phyloP scores from a whole-genome alignment of 2,113 vertebrate genomes.

The Meleagris gallopavo region DNA sequence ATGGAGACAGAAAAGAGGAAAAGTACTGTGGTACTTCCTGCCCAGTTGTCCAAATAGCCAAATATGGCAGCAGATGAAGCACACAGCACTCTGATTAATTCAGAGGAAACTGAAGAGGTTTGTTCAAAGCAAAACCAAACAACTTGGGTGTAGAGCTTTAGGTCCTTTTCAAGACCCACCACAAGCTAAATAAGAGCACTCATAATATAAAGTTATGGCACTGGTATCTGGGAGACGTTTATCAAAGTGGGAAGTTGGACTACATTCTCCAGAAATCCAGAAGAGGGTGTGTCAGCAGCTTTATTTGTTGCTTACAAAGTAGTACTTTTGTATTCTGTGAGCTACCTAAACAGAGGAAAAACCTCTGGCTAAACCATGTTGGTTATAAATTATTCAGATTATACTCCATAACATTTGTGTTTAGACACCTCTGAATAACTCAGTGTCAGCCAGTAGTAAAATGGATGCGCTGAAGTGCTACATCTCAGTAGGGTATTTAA shows the following conservation, averaged over 20 bases:
- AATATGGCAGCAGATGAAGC: rapidly evolving
- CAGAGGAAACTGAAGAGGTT: not conserved
- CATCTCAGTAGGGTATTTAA: not conserved
- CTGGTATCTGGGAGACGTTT: not conserved
- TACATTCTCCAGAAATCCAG: not conserved
- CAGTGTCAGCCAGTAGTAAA: not conserved
- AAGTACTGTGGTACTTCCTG: not conserved
- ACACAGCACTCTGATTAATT: not conserved
- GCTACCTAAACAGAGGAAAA: not conserved
- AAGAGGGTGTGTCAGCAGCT: not conserved
- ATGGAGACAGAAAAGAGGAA: not conserved
- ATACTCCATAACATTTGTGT: not conserved
- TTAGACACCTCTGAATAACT: not conserved
- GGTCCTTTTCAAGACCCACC: not conserved
- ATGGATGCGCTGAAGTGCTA: not conserved
- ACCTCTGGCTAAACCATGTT: not conserved
- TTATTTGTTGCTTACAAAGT: not conserved
- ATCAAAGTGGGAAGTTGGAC: not conserved
- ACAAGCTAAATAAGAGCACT: not conserved
- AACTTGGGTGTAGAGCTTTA: not conserved
- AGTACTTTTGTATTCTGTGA: not conserved
- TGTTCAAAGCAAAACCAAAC: not conserved
- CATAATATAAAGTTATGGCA: not conserved
- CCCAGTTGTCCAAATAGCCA: not conserved
- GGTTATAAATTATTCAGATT: not conserved